Conservation (phyloP, 64 coral and sea anemone genomes). For the Platygyra sinensis region DNA sequence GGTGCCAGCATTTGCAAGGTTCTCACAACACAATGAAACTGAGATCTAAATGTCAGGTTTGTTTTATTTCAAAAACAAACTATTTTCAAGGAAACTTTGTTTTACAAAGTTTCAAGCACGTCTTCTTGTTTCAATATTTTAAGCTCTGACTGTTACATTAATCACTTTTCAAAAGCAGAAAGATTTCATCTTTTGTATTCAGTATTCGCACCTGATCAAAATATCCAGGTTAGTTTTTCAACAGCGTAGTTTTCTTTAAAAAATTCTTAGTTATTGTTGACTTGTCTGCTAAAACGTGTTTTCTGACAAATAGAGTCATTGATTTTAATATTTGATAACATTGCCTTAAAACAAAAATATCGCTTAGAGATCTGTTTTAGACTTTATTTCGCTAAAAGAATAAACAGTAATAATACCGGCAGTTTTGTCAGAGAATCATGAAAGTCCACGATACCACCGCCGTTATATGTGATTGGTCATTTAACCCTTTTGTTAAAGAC, state of each 20-base stretch:
- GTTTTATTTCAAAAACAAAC: background rate
- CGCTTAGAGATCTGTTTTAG: too few species aligned
- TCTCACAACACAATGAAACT: background rate
- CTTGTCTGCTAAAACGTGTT: background rate
- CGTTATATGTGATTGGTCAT: background rate
- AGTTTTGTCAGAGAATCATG: background rate
- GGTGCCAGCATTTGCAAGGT: background rate
- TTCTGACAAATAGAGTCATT: background rate
- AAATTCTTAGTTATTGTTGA: background rate
- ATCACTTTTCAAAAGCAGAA: background rate
- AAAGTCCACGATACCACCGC: background rate
- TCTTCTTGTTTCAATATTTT: background rate
- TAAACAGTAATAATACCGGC: background rate
- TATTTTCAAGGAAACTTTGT: background rate
- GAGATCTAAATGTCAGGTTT: background rate
- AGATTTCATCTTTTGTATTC: background rate
- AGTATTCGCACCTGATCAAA: too few species aligned
- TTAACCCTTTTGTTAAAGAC: background rate
- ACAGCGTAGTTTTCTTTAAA: background rate
- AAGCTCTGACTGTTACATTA: background rate
- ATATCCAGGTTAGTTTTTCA: too few species aligned
- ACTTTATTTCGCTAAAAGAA: background rate
- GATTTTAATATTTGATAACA: background rate
- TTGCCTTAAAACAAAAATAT: background rate
- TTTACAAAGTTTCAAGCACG: background rate